Evolutionary conservation across 1,140 invertebrate genomes (phyloP).

Genomic region (Solen grandis): DNA sequence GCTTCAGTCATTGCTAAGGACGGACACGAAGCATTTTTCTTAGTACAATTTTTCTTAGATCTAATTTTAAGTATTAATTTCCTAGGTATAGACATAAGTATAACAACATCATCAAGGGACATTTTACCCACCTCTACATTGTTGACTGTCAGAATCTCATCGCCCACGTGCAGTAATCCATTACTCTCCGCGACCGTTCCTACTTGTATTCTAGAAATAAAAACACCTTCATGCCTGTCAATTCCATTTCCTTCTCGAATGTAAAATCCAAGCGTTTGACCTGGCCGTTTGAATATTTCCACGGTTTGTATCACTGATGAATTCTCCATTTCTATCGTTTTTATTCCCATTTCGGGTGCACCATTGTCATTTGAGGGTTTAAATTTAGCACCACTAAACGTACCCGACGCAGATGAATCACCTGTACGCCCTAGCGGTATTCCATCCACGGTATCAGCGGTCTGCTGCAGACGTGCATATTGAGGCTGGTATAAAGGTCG

Average conservation of each 20-base stretch:
- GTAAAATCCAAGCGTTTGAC: slow-evolving; percentile 98
- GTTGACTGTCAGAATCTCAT: slow-evolving; percentile 99
- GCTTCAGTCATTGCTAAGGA: slow-evolving; percentile 81
- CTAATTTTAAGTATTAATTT: slow-evolving; percentile 95
- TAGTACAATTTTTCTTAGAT: slow-evolving; percentile 74
- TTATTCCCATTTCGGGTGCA: slow-evolving; percentile 78
- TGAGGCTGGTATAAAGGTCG: slow-evolving; percentile 30
- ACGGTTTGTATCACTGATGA: slow-evolving; percentile 91
- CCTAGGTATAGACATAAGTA: slow-evolving; percentile 99
- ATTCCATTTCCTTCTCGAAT: slow-evolving; percentile 98
- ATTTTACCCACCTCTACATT: slow-evolving; percentile 98
- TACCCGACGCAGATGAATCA: too few relatives aligned
- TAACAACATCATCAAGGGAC: slow-evolving; percentile 99
- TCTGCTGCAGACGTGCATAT: slow-evolving; percentile 38
- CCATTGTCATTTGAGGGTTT: slow-evolving; percentile 61
- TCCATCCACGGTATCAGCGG: slow-evolving; percentile 29
- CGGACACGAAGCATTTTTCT: slow-evolving; percentile 78
- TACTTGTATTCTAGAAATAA: slow-evolving; percentile 97
- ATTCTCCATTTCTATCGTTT: slow-evolving; percentile 78
- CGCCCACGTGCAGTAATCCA: slow-evolving; percentile 97
- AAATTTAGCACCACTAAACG: slow-evolving; percentile 65
- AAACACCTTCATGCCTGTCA: slow-evolving; percentile 96
- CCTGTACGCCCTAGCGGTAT: slow-evolving; percentile 33
- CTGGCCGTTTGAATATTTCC: slow-evolving; percentile 99
- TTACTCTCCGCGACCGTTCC: slow-evolving; percentile 91